Conservation (phyloP, 2,797 vertebrate genomes). For the Cuculus canorus region DNA sequence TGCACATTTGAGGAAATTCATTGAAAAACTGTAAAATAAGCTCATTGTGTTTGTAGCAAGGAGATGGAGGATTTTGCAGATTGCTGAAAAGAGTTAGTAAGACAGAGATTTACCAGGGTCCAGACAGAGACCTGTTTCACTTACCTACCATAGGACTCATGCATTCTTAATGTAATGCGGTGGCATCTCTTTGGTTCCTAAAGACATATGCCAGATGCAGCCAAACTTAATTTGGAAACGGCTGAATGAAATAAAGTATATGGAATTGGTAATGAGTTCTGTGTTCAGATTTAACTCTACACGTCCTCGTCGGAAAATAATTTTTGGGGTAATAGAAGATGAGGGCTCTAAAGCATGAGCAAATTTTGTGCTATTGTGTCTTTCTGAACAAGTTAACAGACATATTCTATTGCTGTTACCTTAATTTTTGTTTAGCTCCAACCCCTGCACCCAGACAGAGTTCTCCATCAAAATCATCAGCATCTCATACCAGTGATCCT, state of each 20-base stretch:
- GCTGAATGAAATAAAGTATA: slow-evolving; percentile 4
- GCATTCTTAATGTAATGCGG: background rate
- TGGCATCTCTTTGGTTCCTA: background rate
- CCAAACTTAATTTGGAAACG: slow-evolving; percentile 20
- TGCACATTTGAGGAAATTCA: background rate
- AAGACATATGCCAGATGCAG: slow-evolving; percentile 7
- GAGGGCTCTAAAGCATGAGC: background rate
- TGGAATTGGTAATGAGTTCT: background rate
- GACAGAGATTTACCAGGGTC: background rate
- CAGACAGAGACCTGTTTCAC: background rate
- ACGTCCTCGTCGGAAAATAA: background rate
- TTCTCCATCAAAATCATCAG: slow-evolving; percentile 95
- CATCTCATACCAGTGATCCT: slow-evolving; percentile 89
- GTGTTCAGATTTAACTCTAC: background rate
- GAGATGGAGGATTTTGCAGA: background rate
- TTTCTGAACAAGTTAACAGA: background rate
- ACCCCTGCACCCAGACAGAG: slow-evolving; percentile 94
- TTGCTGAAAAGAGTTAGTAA: background rate
- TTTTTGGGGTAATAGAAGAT: background rate
- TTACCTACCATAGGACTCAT: background rate
- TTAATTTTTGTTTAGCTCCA: slow-evolving; percentile 82
- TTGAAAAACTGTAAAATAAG: background rate
- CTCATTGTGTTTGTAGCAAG: background rate
- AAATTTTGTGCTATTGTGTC: background rate
- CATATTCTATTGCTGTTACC: slow-evolving; percentile 25